phyloP scores from a whole-genome alignment of 1,140 invertebrate genomes.

The Thaumetopoea pityocampa region DNA sequence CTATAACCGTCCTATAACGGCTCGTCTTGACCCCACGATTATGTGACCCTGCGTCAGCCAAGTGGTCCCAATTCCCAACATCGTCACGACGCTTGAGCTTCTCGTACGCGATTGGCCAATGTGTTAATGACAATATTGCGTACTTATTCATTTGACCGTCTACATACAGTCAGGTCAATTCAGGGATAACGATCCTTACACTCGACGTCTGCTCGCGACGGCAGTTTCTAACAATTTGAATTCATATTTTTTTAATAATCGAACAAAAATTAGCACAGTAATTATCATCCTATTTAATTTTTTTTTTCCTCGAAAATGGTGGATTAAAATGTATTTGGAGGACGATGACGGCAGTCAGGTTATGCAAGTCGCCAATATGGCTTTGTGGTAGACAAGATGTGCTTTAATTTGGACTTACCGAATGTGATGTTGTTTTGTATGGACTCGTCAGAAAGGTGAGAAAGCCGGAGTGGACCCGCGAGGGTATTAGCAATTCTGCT shows the following conservation, averaged over 20 bases:
- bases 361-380: conserved; percentile 66
- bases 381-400: conserved; percentile 30
- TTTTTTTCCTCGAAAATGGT: conserved; percentile 41
- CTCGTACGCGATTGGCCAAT: conserved; percentile 49
- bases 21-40: conserved; percentile 45
- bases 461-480: no score
- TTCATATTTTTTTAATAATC: no score
- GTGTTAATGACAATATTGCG: conserved; percentile 66
- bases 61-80: conserved; percentile 59
- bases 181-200: conserved; percentile 39
- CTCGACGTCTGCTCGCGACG: conserved; percentile 15
- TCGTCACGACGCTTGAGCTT: conserved; percentile 27
- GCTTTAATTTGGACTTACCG: conserved; percentile 31
- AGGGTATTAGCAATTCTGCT: no score
- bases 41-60: conserved; percentile 54
- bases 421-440: conserved; percentile 33
- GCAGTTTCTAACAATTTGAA: no score
- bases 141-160: conserved; percentile 63
- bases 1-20: no score
- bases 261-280: no score
- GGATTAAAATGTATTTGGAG: conserved; percentile 46
- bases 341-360: conserved; percentile 39
- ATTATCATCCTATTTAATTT: conserved; percentile 15
- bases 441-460: conserved; percentile 50
- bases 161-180: conserved; percentile 54